Evolutionary conservation across 2,888 invertebrate genomes (phyloP).

Genomic region (Drosophila emarginata): DNA sequence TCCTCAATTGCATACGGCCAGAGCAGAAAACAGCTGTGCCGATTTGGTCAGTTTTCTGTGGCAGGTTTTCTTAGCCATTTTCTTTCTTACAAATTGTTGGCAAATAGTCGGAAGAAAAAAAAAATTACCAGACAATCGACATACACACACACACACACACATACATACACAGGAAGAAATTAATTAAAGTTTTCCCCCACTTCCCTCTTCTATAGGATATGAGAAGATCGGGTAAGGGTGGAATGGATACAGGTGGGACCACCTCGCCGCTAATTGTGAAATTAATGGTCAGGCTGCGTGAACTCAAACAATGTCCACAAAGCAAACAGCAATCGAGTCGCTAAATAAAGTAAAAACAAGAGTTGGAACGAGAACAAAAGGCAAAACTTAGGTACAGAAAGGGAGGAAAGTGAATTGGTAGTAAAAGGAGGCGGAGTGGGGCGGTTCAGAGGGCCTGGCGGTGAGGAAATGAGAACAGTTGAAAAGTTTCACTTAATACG

Average conservation of each 20-base stretch:
- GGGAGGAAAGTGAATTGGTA: constrained; percentile 1
- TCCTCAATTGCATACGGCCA: constrained; percentile 4
- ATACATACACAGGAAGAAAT: constrained; percentile 51
- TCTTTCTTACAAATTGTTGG: constrained; percentile 39
- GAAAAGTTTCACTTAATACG: constrained; percentile 67
- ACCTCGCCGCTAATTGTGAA: constrained; percentile 63
- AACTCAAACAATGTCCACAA: constrained; percentile 68
- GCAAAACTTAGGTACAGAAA: background rate
- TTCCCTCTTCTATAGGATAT: constrained; percentile 11
- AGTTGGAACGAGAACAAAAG: constrained; percentile 6
- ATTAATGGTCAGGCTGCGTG: constrained; percentile 72
- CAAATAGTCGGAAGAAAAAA: constrained; percentile 50
- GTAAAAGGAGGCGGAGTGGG: constrained; percentile 18
- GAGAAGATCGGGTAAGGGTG: background rate
- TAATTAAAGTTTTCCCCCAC: constrained; percentile 60
- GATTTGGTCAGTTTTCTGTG: constrained; percentile 37
- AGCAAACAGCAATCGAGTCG: constrained; percentile 55
- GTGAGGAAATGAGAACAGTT: constrained; percentile 37
- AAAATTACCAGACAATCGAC: constrained; percentile 52
- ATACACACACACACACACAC: constrained; percentile 31
- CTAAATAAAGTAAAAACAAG: constrained; percentile 19
- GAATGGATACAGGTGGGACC: constrained; percentile 46
- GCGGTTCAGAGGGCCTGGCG: constrained; percentile 2
- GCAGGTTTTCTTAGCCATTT: constrained; percentile 34
- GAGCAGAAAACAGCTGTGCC: constrained; percentile 43